A percentile compares a stretch with the other conserved stretches of the same genome.
Evolutionary conservation across 2,888 invertebrate genomes (phyloP).

Genomic region (Hypomecis punctinalis): DNA sequence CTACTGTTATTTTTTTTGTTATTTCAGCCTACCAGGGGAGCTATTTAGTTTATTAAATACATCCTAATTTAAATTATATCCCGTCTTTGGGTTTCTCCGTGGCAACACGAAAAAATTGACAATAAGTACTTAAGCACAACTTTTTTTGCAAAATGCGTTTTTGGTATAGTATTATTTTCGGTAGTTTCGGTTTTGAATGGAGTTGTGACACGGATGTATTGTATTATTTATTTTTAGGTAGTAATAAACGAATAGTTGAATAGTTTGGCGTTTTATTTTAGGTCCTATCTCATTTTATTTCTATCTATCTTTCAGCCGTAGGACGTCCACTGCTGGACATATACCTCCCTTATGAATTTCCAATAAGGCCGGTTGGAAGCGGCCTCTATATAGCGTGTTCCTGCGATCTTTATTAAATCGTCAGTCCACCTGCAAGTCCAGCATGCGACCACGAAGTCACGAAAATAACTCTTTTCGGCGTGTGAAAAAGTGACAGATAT

Average conservation of each 20-base stretch:
- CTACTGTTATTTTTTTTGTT: slow-evolving; percentile 1
- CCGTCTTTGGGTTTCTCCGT: slow-evolving; percentile 13
- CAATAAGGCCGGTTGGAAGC: too few relatives aligned
- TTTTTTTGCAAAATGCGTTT: slow-evolving; percentile 27
- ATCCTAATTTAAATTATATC: background rate
- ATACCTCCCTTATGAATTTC: too few relatives aligned
- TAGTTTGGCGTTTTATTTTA: slow-evolving; percentile 23
- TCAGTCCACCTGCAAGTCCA: too few relatives aligned
- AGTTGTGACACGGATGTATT: slow-evolving; percentile 38
- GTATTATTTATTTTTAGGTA: slow-evolving; percentile 48
- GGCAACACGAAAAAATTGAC: slow-evolving; percentile 41
- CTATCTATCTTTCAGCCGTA: too few relatives aligned
- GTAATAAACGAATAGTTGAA: slow-evolving; percentile 50
- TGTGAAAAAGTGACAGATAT: too few relatives aligned
- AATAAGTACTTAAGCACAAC: slow-evolving; percentile 50
- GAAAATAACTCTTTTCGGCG: too few relatives aligned
- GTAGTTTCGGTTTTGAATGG: slow-evolving; percentile 31
- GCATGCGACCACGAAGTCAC: too few relatives aligned
- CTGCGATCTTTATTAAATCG: too few relatives aligned
- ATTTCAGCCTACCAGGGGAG: slow-evolving; percentile 2
- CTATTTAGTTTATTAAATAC: background rate
- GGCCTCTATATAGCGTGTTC: too few relatives aligned
- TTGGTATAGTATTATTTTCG: slow-evolving; percentile 31
- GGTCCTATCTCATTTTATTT: too few relatives aligned
- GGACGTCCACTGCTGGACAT: too few relatives aligned